These are phyloP conservation scores for Lycia hirtaria DNA, from an alignment of 2,888 invertebrate species.

Conservation along the genomic window DNA sequence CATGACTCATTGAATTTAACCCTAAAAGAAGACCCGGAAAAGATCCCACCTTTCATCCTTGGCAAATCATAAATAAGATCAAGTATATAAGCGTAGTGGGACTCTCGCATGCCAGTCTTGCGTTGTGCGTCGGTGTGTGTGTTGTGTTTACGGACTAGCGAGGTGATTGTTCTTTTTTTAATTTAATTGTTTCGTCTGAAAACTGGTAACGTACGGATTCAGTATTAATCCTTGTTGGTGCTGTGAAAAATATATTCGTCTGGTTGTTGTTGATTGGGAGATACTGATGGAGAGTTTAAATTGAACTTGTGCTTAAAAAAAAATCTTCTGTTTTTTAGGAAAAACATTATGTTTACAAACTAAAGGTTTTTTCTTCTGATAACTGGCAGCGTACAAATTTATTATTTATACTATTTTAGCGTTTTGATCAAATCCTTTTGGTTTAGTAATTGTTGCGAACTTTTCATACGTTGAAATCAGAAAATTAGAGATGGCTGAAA, in stretches of 20 bases:
- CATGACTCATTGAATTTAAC: constrained; percentile 14
- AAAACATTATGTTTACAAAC: too few relatives aligned
- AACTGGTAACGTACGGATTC: background rate
- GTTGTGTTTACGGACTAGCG: constrained; percentile 21
- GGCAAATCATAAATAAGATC: constrained; percentile 38
- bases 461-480: too few relatives aligned
- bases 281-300: too few relatives aligned
- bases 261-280: background rate
- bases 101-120: constrained; percentile 16
- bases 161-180: constrained; percentile 21
- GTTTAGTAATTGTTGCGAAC: too few relatives aligned
- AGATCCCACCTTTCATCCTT: constrained; percentile 34
- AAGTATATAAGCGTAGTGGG: constrained; percentile 37
- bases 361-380: too few relatives aligned
- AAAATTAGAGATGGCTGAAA: too few relatives aligned
- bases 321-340: background rate
- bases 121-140: constrained; percentile 25
- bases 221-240: background rate
- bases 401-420: too few relatives aligned
- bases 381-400: too few relatives aligned
- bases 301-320: background rate
- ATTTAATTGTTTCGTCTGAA: constrained; percentile 21
- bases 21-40: constrained; percentile 37
- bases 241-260: background rate
- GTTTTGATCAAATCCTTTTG: too few relatives aligned